phyloP scores from a whole-genome alignment of 2,888 invertebrate genomes.

The Lamproptera curius region DNA sequence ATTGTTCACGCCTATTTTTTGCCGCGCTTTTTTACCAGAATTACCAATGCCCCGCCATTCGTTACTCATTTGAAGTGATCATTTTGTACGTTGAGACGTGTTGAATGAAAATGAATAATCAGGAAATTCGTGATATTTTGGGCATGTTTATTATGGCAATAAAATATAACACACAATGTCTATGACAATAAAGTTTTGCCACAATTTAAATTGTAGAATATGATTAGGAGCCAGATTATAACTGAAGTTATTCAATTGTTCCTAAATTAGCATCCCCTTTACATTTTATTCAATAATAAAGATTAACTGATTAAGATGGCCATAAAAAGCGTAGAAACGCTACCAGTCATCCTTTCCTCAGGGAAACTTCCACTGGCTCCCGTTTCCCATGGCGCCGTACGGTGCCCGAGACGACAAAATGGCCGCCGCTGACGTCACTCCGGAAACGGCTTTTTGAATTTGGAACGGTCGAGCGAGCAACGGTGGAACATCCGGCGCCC shows the following conservation, averaged over 20 bases:
- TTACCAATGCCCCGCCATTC: slow-evolving; percentile 7
- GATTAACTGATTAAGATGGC: slow-evolving; percentile 15
- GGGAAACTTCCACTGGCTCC: slow-evolving; percentile 51
- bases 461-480: slow-evolving; percentile 71
- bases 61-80: slow-evolving; percentile 4
- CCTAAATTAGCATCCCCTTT: too few relatives aligned
- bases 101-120: too few relatives aligned
- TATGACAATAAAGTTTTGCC: too few relatives aligned
- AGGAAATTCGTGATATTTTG: too few relatives aligned
- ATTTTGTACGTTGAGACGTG: neutral
- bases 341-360: slow-evolving; percentile 55
- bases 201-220: too few relatives aligned
- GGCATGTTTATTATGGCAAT: too few relatives aligned
- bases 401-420: slow-evolving; percentile 36
- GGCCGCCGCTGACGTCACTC: slow-evolving; percentile 63
- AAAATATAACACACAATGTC: too few relatives aligned
- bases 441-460: slow-evolving; percentile 77
- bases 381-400: slow-evolving; percentile 63
- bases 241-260: too few relatives aligned
- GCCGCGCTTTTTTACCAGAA: slow-evolving; percentile 5
- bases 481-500: slow-evolving; percentile 73
- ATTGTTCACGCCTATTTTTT: slow-evolving; percentile 43
- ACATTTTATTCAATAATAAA: too few relatives aligned
- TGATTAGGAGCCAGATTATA: too few relatives aligned
- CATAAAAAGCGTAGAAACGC: slow-evolving; percentile 17